phyloP scores from a whole-genome alignment of 1,140 invertebrate genomes.

The Camponotus pennsylvanicus region DNA sequence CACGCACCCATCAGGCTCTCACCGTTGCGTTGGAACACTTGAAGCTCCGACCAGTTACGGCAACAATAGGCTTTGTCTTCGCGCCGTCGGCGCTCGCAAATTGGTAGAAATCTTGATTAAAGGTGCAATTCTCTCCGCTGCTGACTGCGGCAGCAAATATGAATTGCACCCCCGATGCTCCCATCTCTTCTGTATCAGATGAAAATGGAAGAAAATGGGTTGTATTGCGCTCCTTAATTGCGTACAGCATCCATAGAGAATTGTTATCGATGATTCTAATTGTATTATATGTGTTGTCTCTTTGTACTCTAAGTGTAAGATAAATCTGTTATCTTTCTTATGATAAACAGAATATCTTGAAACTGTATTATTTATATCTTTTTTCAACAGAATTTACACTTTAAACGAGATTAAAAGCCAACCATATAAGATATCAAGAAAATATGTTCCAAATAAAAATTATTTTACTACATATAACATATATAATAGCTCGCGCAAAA shows the following conservation, averaged over 20 bases:
- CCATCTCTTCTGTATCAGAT: slow-evolving; percentile 65
- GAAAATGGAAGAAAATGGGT: slow-evolving; percentile 75
- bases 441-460: background rate
- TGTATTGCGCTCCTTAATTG: slow-evolving; percentile 50
- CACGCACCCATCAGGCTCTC: slow-evolving; percentile 73
- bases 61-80: slow-evolving; percentile 86
- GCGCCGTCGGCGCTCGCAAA: slow-evolving; percentile 85
- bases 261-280: slow-evolving; percentile 50
- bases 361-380: no score
- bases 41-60: slow-evolving; percentile 86
- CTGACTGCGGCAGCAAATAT: slow-evolving; percentile 79
- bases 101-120: slow-evolving; percentile 87
- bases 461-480: background rate
- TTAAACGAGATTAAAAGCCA: background rate
- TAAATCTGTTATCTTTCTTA: background rate
- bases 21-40: slow-evolving; percentile 84
- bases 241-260: slow-evolving; percentile 10
- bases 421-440: background rate
- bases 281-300: background rate
- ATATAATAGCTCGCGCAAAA: slow-evolving; percentile 1
- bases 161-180: slow-evolving; percentile 80
- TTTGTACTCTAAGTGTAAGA: no score
- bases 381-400: no score
- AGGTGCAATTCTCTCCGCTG: slow-evolving; percentile 84
- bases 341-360: background rate